Conservation (phyloP, 2,888 invertebrate species). For the Carcina quercana region DNA sequence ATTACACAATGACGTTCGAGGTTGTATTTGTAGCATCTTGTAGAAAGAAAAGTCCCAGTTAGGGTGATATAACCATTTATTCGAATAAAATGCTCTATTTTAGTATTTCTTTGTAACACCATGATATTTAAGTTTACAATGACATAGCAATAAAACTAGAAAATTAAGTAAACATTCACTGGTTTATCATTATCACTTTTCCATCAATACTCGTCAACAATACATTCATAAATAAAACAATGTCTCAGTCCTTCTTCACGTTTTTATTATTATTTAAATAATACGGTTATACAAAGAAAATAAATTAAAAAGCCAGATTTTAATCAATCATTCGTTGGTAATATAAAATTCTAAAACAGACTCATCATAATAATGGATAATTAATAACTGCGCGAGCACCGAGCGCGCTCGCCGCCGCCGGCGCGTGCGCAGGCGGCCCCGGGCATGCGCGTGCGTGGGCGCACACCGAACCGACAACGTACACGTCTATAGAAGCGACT, state of each 20-base stretch:
- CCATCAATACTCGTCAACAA: constrained; percentile 39
- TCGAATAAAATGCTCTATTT: constrained; percentile 69
- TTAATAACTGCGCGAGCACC: constrained; percentile 28
- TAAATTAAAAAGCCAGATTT: constrained; percentile 71
- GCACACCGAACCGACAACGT: constrained; percentile 40
- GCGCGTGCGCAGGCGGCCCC: constrained; percentile 8
- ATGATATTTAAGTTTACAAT: constrained; percentile 64
- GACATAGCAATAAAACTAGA: constrained; percentile 51
- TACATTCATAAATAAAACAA: constrained; percentile 65
- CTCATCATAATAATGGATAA: constrained; percentile 62
- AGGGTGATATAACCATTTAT: constrained; percentile 68
- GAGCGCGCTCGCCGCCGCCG: constrained; percentile 17
- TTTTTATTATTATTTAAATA: constrained; percentile 67
- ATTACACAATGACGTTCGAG: too few relatives aligned
- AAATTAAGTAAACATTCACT: constrained; percentile 51
- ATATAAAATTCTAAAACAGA: constrained; percentile 74
- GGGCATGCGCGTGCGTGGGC: constrained; percentile 8
- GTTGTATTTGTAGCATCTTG: too few relatives aligned
- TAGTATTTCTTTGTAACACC: constrained; percentile 71
- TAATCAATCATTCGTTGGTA: constrained; percentile 70
- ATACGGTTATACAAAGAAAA: constrained; percentile 73
- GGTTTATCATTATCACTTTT: constrained; percentile 36
- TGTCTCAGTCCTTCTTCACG: constrained; percentile 64
- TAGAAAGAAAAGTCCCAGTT: constrained; percentile 37
- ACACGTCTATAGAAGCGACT: constrained; percentile 67